Evolutionary conservation across 2,797 vertebrate species (phyloP).

Genomic region (Malurus splendens): DNA sequence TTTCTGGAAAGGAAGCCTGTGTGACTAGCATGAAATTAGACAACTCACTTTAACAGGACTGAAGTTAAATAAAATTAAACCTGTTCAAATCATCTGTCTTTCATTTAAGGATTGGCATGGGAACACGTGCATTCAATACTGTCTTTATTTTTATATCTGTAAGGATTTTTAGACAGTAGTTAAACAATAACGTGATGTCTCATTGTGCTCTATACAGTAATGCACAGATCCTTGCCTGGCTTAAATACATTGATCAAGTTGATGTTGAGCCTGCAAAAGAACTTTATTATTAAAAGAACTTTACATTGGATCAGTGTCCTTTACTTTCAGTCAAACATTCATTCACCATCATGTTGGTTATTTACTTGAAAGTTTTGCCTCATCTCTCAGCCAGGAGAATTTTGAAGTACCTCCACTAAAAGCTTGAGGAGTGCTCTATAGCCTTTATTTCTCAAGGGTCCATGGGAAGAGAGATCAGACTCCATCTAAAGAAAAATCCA

Average conservation of each 20-base stretch:
- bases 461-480: not conserved
- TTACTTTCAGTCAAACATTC: not conserved
- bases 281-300: not conserved
- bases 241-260: not conserved
- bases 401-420: not conserved
- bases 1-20: conserved; percentile 29
- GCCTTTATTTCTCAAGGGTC: not conserved
- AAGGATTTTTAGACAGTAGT: not conserved
- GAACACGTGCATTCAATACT: not conserved
- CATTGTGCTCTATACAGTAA: not conserved
- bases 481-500: not conserved
- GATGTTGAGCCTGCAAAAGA: not conserved
- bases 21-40: conserved; percentile 46
- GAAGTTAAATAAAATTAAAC: conserved; percentile 10
- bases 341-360: not conserved
- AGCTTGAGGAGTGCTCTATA: not conserved
- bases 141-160: not conserved
- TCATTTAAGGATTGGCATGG: not conserved
- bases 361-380: not conserved
- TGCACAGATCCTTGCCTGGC: not conserved
- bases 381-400: not conserved
- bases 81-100: not conserved
- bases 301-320: not conserved
- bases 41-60: not conserved
- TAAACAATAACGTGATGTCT: not conserved